These are phyloP conservation scores for Scomberomorus guttatus DNA, from an alignment of 2,797 vertebrate species.

Conservation along the genomic window DNA sequence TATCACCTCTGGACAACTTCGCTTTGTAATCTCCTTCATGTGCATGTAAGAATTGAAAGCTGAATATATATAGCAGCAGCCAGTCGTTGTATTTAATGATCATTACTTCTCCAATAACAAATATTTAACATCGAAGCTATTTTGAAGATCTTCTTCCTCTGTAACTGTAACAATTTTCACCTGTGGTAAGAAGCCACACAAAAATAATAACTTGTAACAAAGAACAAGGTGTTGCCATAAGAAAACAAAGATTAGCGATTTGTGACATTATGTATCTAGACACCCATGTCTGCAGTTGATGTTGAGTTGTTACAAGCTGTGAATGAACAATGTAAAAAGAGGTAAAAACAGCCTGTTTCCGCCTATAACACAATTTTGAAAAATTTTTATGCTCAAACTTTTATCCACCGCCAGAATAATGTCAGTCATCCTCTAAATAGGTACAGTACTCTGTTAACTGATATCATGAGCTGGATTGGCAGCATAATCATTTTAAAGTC, in stretches of 20 bases:
- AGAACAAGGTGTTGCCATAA: neutral
- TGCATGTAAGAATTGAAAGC: neutral
- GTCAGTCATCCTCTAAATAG: neutral
- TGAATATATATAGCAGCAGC: too few species aligned
- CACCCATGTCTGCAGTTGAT: neutral
- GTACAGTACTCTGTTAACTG: neutral
- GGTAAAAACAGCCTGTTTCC: neutral
- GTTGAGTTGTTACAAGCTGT: neutral
- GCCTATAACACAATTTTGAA: constrained; percentile 3
- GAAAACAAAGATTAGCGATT: neutral
- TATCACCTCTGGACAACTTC: constrained; percentile 1
- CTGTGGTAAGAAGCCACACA: neutral
- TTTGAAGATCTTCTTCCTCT: too few species aligned
- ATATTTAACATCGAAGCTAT: neutral
- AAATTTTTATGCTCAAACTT: constrained; percentile 1
- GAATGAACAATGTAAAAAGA: too few species aligned
- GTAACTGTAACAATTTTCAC: too few species aligned
- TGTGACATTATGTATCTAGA: neutral
- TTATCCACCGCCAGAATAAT: neutral
- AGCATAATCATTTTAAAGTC: neutral
- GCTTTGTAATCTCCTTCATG: neutral
- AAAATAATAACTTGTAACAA: neutral
- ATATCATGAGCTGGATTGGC: constrained; percentile 4
- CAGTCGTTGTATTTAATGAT: too few species aligned
- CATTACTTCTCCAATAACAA: neutral